Evolutionary conservation across 2,888 invertebrate species (phyloP).

Genomic region (Craniophora ligustri): DNA sequence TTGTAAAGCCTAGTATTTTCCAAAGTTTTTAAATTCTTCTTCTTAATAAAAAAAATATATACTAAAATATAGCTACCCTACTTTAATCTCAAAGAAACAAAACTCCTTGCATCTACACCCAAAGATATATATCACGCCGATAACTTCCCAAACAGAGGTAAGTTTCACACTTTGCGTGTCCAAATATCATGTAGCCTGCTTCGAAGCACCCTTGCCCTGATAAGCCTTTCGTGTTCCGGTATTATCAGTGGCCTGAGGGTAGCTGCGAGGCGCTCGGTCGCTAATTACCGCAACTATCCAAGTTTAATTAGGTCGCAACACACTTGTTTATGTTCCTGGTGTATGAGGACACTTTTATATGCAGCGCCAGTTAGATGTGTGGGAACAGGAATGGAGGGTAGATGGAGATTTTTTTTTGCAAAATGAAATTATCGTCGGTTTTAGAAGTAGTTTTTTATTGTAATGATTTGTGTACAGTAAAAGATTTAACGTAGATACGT

Average conservation of each 20-base stretch:
- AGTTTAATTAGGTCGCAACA: slow-evolving; percentile 68
- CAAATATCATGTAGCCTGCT: slow-evolving; percentile 54
- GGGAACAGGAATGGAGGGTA: slow-evolving; percentile 2
- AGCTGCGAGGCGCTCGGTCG: slow-evolving; percentile 30
- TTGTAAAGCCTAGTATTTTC: too few relatives aligned
- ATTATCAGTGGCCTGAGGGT: slow-evolving; percentile 56
- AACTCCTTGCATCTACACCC: slow-evolving; percentile 9
- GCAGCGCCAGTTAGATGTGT: slow-evolving; percentile 40
- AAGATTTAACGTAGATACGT: too few relatives aligned
- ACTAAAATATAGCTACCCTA: slow-evolving; percentile 1
- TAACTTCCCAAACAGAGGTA: slow-evolving; percentile 45
- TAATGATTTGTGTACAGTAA: too few relatives aligned
- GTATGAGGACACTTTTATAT: slow-evolving; percentile 43
- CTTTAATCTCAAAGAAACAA: slow-evolving; percentile 18
- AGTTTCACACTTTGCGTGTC: slow-evolving; percentile 56
- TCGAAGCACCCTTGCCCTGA: slow-evolving; percentile 55
- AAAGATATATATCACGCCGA: slow-evolving; percentile 34
- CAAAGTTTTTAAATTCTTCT: too few relatives aligned
- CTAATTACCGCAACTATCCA: slow-evolving; percentile 70
- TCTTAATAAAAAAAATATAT: not conserved
- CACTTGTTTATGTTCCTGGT: slow-evolving; percentile 50
- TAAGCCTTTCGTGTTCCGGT: slow-evolving; percentile 62
- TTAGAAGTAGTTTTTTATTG: not conserved
- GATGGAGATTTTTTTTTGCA: slow-evolving; percentile 11
- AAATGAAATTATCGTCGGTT: not conserved